A percentile compares a stretch with the other conserved stretches of the same genome.
Evolutionary conservation across 2,113 vertebrate genomes (phyloP).

Genomic region (Podarcis raffonei): DNA sequence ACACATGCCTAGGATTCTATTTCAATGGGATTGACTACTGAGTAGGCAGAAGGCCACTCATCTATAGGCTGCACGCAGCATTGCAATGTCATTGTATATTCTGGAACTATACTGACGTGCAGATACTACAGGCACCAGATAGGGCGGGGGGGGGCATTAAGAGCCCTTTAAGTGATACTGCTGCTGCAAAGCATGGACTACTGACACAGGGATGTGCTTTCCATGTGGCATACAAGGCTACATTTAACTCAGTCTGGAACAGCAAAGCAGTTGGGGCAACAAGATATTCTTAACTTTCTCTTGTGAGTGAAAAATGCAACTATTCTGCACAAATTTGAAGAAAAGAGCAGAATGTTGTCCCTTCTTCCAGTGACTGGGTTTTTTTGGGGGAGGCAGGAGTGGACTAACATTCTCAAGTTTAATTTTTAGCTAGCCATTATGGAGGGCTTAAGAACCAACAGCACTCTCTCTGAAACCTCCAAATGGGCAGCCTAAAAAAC

Average conservation of each 20-base stretch:
- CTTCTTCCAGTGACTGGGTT: background rate
- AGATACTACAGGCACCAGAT: background rate
- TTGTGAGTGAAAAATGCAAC: no score
- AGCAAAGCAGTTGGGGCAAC: background rate
- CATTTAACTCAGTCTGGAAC: background rate
- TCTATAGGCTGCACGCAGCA: background rate
- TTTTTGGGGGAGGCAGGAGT: background rate
- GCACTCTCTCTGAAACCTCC: background rate
- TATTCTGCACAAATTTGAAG: no score
- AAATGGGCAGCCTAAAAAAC: background rate
- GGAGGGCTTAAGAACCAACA: background rate
- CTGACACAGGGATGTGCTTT: background rate
- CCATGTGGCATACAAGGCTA: background rate
- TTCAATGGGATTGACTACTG: no score
- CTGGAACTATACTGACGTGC: background rate
- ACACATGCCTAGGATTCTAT: background rate
- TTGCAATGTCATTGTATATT: background rate
- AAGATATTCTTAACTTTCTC: background rate
- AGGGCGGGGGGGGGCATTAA: background rate
- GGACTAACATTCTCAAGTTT: background rate
- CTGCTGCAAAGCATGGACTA: background rate
- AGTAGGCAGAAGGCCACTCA: background rate
- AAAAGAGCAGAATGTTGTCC: background rate
- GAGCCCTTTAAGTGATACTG: background rate
- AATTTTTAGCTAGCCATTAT: background rate